Evolutionary conservation across 35 echinoderm and acorn worm species (phyloP).

Genomic region (Ophioderma brevispina): DNA sequence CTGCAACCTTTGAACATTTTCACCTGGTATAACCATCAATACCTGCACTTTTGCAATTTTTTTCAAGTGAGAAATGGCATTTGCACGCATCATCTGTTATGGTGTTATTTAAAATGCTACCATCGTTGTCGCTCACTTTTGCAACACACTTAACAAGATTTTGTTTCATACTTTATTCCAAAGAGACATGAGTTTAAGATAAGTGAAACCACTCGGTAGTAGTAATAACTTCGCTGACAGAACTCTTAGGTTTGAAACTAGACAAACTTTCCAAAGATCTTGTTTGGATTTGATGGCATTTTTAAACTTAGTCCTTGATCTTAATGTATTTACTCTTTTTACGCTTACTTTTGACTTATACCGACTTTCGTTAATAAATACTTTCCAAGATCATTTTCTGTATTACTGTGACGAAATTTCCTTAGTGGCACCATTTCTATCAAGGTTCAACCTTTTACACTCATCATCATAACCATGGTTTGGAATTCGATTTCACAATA

Average conservation of each 20-base stretch:
- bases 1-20: neutral
- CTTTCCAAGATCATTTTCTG: neutral
- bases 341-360: neutral
- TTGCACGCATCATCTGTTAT: neutral
- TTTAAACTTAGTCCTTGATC: neutral
- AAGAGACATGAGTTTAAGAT: neutral
- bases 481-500: neutral
- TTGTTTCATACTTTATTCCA: too few species aligned
- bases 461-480: neutral
- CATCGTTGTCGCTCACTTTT: too few species aligned
- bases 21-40: neutral
- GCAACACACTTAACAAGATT: too few species aligned
- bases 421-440: neutral
- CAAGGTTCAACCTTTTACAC: neutral
- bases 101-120: neutral
- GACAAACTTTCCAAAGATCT: neutral
- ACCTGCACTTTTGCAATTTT: neutral
- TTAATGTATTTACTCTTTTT: neutral
- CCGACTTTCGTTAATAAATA: neutral
- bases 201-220: neutral
- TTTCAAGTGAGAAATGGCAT: neutral
- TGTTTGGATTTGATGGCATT: neutral
- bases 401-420: neutral
- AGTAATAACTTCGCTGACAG: neutral
- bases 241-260: neutral